phyloP scores from a whole-genome alignment of 1,140 invertebrate genomes.

The Drosophila kohkoa region DNA sequence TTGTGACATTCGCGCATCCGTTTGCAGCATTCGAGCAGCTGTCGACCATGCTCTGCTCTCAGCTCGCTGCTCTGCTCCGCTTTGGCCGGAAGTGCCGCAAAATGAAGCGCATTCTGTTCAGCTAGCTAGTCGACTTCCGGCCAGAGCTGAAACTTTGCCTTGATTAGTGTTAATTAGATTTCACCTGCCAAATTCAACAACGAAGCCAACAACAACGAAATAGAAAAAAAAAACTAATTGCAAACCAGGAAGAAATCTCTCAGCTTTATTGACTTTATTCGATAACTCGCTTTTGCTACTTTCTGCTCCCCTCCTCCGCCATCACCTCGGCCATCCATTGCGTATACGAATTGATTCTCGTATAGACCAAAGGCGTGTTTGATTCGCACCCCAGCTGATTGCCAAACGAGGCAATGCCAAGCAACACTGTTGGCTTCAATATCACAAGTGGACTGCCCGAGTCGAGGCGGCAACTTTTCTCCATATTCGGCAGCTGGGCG shows the following conservation, averaged over 20 bases:
- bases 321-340: slow-evolving; percentile 29
- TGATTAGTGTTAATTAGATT: slow-evolving; percentile 82
- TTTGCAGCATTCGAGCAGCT: slow-evolving; percentile 40
- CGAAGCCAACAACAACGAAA: slow-evolving; percentile 20
- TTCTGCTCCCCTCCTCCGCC: neutral
- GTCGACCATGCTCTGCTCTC: neutral
- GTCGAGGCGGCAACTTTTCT: slow-evolving; percentile 32
- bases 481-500: slow-evolving; percentile 2
- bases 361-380: slow-evolving; percentile 24
- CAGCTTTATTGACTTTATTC: slow-evolving; percentile 3
- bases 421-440: neutral
- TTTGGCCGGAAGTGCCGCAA: slow-evolving; percentile 8
- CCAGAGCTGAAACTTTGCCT: slow-evolving; percentile 41
- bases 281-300: slow-evolving; percentile 1
- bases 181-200: slow-evolving; percentile 37
- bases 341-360: slow-evolving; percentile 18
- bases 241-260: neutral
- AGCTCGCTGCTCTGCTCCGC: neutral
- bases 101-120: slow-evolving; percentile 40
- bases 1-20: slow-evolving; percentile 79
- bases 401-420: slow-evolving; percentile 41
- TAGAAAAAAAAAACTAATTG: slow-evolving; percentile 12
- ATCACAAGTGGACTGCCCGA: slow-evolving; percentile 46
- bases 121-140: slow-evolving; percentile 55
- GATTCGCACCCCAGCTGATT: slow-evolving; percentile 15